Conservation (phyloP, 2,888 invertebrate species). For the Standfussiana lucernea region DNA sequence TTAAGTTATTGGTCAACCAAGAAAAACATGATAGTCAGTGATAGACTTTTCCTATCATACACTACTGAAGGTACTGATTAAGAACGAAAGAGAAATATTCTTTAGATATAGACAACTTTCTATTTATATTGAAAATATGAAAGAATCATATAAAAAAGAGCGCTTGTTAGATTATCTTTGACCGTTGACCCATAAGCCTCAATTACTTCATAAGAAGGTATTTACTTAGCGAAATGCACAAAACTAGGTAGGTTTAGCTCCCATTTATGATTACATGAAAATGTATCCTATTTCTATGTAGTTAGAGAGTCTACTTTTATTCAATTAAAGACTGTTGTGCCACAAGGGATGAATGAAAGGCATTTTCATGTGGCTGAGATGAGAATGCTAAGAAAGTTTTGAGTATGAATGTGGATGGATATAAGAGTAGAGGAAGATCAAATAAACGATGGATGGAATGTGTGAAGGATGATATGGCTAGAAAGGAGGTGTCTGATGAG, state of each 20-base stretch:
- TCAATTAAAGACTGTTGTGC: too few relatives aligned
- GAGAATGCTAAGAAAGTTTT: too few relatives aligned
- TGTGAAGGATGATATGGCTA: too few relatives aligned
- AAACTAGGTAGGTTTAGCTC: neutral
- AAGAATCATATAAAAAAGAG: slow-evolving; percentile 11
- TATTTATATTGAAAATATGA: slow-evolving; percentile 15
- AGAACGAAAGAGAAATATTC: neutral
- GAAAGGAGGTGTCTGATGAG: too few relatives aligned
- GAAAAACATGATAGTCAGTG: neutral
- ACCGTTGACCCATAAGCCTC: neutral
- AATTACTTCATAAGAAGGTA: neutral
- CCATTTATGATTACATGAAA: neutral
- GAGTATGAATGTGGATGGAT: too few relatives aligned
- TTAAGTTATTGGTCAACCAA: neutral
- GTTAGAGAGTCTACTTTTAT: too few relatives aligned
- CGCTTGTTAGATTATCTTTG: slow-evolving; percentile 4
- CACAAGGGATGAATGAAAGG: too few relatives aligned
- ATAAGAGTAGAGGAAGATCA: too few relatives aligned
- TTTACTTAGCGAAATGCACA: neutral
- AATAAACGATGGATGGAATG: too few relatives aligned
- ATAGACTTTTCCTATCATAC: neutral
- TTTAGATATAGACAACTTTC: slow-evolving; percentile 23
- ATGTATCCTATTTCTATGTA: neutral
- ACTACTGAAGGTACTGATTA: neutral
- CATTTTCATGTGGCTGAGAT: too few relatives aligned